Percentiles rank a stretch among this genome's conserved stretches.
Evolutionary conservation across 2,888 invertebrate genomes (phyloP).

Genomic region (Leucophora obtusa): DNA sequence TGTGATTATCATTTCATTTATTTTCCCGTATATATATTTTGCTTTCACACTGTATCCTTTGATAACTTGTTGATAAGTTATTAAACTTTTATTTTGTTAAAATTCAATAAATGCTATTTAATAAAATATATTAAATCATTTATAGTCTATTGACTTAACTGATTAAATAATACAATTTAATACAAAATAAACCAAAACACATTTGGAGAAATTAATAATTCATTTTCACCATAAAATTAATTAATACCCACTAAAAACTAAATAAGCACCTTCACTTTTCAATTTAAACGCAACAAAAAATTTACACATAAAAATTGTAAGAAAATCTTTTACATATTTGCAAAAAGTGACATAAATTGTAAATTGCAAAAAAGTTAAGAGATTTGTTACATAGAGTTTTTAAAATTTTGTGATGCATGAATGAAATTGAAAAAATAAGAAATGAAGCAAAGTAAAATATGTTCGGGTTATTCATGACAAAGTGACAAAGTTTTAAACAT

Average conservation of each 20-base stretch:
- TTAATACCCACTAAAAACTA: not conserved
- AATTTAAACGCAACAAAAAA: not conserved
- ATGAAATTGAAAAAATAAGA: not conserved
- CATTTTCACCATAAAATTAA: not conserved
- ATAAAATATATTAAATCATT: conserved; percentile 31
- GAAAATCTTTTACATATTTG: not conserved
- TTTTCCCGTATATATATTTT: no score
- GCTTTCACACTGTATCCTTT: not conserved
- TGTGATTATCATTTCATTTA: no score
- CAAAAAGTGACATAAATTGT: conserved; percentile 22
- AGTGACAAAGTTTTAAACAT: conserved; percentile 1
- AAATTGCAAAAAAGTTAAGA: not conserved
- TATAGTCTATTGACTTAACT: conserved; percentile 44
- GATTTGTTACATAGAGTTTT: not conserved
- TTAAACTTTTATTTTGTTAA: not conserved
- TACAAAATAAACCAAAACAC: conserved; percentile 29
- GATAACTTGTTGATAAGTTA: not conserved
- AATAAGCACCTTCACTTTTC: conserved; percentile 14
- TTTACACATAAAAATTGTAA: conserved; percentile 6
- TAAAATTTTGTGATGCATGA: conserved; percentile 11
- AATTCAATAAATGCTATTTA: not conserved
- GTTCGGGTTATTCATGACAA: not conserved
- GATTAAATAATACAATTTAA: conserved; percentile 51
- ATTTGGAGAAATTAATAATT: not conserved
- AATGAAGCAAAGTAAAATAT: not conserved